Conservation (phyloP, 2,113 vertebrate species). For the Vicugna pacos region DNA sequence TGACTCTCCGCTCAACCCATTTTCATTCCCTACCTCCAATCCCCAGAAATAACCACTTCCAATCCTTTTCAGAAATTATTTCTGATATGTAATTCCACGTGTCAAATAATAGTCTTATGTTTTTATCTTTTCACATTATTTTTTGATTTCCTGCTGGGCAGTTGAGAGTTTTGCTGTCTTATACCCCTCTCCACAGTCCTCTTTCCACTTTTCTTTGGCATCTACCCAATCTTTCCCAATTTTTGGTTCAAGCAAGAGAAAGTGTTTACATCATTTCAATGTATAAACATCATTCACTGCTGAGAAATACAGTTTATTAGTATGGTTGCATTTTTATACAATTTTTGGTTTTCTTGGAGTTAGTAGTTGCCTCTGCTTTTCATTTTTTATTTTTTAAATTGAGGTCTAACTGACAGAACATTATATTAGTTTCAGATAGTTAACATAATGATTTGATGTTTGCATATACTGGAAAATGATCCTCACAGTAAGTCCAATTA, state of each 20-base stretch:
- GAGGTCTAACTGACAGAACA: background rate
- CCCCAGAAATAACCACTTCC: background rate
- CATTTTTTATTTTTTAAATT: background rate
- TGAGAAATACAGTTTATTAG: background rate
- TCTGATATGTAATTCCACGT: background rate
- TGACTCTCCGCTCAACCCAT: background rate
- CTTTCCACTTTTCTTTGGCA: background rate
- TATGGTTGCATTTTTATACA: background rate
- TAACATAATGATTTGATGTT: background rate
- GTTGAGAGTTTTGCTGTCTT: background rate
- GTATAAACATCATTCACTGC: background rate
- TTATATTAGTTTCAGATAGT: background rate
- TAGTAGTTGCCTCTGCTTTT: background rate
- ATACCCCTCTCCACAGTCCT: background rate
- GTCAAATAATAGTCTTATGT: background rate
- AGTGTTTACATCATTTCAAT: background rate
- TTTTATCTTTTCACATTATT: background rate
- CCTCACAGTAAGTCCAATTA: background rate
- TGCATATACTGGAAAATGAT: background rate
- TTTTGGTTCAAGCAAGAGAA: background rate
- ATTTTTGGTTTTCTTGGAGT: background rate
- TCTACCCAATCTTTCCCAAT: background rate
- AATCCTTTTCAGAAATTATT: background rate
- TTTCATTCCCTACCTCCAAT: background rate
- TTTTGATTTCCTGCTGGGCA: background rate